Evolutionary conservation across 1,140 invertebrate species (phyloP).

Genomic region (Zophobas morio): DNA sequence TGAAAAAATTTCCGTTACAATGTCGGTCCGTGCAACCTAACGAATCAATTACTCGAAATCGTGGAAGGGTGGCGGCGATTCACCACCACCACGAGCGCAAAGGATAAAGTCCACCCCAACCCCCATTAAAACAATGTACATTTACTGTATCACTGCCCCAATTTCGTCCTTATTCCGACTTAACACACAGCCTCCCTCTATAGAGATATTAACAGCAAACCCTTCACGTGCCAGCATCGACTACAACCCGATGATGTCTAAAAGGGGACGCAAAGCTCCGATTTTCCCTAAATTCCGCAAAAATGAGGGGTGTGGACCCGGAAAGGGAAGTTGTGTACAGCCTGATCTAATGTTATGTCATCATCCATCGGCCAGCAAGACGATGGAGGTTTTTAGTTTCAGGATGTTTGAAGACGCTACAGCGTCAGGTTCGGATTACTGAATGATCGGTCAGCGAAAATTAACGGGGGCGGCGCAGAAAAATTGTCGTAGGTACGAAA

Average conservation of each 20-base stretch:
- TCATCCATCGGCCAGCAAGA: constrained; percentile 35
- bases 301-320: constrained; percentile 53
- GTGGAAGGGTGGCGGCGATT: constrained; percentile 19
- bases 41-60: constrained; percentile 47
- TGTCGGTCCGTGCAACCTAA: constrained; percentile 15
- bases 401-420: constrained; percentile 28
- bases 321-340: constrained; percentile 55
- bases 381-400: constrained; percentile 34
- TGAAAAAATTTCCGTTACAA: neutral
- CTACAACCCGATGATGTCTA: constrained; percentile 36
- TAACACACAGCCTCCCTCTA: neutral
- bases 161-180: constrained; percentile 19
- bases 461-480: neutral
- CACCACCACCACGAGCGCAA: constrained; percentile 14
- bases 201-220: constrained; percentile 41
- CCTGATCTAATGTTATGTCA: constrained; percentile 55
- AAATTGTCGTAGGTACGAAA: too few relatives aligned
- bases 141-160: constrained; percentile 13
- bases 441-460: constrained; percentile 19
- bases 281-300: constrained; percentile 55
- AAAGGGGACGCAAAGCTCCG: constrained; percentile 44
- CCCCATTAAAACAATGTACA: constrained; percentile 40
- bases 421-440: constrained; percentile 10
- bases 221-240: constrained; percentile 17
- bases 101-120: constrained; percentile 45